Conservation (phyloP, 2,797 vertebrate species). For the Neostethus bicornis region DNA sequence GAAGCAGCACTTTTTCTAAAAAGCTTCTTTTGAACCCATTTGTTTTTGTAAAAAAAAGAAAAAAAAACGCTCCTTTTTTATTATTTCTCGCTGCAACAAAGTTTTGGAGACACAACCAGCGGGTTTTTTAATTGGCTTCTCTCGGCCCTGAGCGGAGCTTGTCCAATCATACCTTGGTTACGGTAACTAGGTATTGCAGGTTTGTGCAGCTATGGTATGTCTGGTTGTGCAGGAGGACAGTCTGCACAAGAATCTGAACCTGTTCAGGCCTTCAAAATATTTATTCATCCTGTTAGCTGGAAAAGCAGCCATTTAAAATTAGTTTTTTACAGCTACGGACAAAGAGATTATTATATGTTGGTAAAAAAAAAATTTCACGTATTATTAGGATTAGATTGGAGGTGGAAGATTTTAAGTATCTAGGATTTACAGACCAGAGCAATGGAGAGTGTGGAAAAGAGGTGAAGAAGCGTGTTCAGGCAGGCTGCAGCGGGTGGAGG, state of each 20-base stretch:
- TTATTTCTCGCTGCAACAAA: slow-evolving; percentile 2
- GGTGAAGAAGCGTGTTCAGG: too few species aligned
- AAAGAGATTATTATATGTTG: too few species aligned
- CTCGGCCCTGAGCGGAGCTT: slow-evolving; percentile 10
- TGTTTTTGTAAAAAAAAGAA: background rate
- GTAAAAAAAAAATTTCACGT: too few species aligned
- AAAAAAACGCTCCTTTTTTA: background rate
- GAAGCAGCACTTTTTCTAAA: slow-evolving; percentile 3
- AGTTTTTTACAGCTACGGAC: too few species aligned
- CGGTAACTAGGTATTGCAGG: slow-evolving; percentile 5
- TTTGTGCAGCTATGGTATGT: slow-evolving; percentile 1
- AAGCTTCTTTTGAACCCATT: slow-evolving; percentile 1
- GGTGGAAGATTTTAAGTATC: too few species aligned
- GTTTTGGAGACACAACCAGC: slow-evolving; percentile 2
- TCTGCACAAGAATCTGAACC: background rate
- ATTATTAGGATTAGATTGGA: too few species aligned
- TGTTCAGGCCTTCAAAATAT: background rate
- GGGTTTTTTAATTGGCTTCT: slow-evolving; percentile 7
- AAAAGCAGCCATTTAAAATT: slow-evolving; percentile 1
- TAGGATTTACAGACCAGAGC: too few species aligned
- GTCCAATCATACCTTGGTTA: slow-evolving; percentile 7
- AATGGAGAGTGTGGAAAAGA: too few species aligned
- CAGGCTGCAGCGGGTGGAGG: too few species aligned
- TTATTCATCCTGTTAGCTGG: background rate
- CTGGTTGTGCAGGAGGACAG: slow-evolving; percentile 4